Evolutionary conservation across 2,113 vertebrate genomes (phyloP).

Genomic region (Mustelus asterias): DNA sequence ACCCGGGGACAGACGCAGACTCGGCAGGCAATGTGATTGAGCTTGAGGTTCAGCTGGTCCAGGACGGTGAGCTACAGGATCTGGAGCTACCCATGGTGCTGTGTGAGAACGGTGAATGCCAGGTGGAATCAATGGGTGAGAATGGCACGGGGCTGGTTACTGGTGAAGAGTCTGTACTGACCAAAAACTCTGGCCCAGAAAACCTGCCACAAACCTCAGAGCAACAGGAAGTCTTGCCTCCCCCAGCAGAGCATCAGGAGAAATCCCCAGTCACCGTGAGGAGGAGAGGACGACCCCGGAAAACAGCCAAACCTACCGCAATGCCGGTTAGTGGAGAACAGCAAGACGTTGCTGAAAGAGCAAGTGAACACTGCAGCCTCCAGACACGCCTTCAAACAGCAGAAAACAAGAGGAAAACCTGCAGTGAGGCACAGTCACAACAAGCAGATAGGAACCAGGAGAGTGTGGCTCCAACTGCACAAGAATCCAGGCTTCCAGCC

Average conservation of each 20-base stretch:
- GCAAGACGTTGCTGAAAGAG: background rate
- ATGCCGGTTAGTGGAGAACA: no score
- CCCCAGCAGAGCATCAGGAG: constrained; percentile 45
- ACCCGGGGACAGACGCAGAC: constrained; percentile 54
- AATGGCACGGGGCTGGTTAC: background rate
- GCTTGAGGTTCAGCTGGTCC: constrained; percentile 46
- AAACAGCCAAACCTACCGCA: background rate
- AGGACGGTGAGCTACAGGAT: constrained; percentile 50
- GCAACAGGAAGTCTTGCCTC: constrained; percentile 41
- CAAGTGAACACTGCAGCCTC: background rate
- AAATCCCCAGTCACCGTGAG: constrained; percentile 32
- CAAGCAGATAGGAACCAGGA: background rate
- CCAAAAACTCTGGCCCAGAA: background rate
- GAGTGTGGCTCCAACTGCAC: constrained; percentile 37
- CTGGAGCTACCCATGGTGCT: constrained; percentile 59
- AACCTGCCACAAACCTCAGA: background rate
- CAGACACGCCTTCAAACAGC: background rate
- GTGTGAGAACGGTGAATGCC: constrained; percentile 44
- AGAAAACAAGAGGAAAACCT: constrained; percentile 50
- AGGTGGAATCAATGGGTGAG: background rate
- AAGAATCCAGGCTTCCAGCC: constrained; percentile 46
- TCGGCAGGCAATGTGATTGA: constrained; percentile 2
- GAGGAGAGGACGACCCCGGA: background rate
- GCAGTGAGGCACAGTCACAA: constrained; percentile 23
- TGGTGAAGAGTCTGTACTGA: background rate